Conservation (phyloP, 2,113 vertebrate genomes). For the Bambusicola thoracicus region DNA sequence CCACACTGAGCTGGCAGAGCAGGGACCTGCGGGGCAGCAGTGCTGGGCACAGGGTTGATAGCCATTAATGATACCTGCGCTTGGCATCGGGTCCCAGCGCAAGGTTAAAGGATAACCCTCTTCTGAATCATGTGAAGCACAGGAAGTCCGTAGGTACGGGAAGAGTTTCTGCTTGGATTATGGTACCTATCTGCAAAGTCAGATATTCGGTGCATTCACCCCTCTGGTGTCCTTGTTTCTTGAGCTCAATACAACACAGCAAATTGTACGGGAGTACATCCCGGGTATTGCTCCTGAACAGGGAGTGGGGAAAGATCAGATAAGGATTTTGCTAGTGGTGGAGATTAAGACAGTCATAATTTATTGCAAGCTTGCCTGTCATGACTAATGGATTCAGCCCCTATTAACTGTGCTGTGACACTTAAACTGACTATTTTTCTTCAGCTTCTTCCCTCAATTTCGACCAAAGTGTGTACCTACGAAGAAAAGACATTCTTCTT, state of each 20-base stretch:
- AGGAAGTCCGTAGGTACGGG: rapidly evolving
- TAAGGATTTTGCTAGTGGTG: conserved; percentile 35
- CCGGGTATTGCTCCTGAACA: neutral
- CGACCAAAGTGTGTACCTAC: neutral
- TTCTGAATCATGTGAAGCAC: neutral
- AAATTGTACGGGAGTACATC: conserved; percentile 3
- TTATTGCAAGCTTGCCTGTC: conserved; percentile 32
- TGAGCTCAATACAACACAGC: conserved; percentile 10
- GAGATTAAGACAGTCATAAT: conserved; percentile 2
- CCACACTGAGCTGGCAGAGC: neutral
- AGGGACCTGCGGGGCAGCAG: neutral
- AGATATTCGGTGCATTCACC: conserved; percentile 44
- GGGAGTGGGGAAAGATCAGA: neutral
- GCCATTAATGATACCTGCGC: neutral
- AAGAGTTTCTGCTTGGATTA: conserved; percentile 11
- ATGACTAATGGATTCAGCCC: conserved; percentile 28
- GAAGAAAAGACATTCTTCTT: conserved; percentile 22
- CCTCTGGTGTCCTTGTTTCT: conserved; percentile 47
- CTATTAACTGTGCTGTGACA: conserved; percentile 46
- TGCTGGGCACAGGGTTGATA: neutral
- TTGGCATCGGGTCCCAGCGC: neutral
- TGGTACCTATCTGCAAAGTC: conserved; percentile 49
- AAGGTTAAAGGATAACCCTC: neutral
- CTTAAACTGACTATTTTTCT: conserved; percentile 56
- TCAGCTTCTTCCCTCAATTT: conserved; percentile 14